Conservation (phyloP, 2,113 vertebrate species). For the Alces alces region DNA sequence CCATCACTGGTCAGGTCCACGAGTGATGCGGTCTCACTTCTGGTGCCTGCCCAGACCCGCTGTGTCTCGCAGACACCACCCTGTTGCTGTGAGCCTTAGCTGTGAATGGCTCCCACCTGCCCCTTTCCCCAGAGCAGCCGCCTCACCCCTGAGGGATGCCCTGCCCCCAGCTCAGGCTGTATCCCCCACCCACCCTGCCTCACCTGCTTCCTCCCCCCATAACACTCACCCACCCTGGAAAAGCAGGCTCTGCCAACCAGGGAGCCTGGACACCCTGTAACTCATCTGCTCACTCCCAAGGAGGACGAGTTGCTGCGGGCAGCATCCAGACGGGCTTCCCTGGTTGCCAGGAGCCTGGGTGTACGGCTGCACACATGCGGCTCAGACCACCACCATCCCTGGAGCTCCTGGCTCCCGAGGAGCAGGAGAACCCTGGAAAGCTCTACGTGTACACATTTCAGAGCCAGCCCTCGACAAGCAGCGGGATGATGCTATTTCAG, state of each 20-base stretch:
- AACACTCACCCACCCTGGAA: neutral
- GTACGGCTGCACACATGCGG: fast-evolving
- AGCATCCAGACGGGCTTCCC: fast-evolving
- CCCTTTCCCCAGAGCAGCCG: neutral
- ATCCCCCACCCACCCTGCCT: neutral
- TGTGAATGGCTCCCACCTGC: neutral
- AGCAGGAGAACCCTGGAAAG: neutral
- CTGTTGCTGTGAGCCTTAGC: neutral
- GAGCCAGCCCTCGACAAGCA: neutral
- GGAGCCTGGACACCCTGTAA: neutral
- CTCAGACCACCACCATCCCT: neutral
- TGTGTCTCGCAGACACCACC: neutral
- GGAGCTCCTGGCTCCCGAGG: neutral
- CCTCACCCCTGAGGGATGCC: neutral
- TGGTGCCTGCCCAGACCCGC: neutral
- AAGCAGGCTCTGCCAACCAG: neutral
- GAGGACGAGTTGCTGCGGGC: fast-evolving
- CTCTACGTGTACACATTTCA: neutral
- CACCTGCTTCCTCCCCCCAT: neutral
- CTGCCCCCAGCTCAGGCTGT: neutral
- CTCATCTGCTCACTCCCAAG: neutral
- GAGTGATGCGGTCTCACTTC: fast-evolving
- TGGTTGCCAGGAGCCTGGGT: neutral
- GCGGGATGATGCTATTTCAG: neutral
- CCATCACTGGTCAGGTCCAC: too few species aligned